Base-by-base conservation (phyloP, 2,888 invertebrate genomes). In the Cantharis rufa region DNA sequence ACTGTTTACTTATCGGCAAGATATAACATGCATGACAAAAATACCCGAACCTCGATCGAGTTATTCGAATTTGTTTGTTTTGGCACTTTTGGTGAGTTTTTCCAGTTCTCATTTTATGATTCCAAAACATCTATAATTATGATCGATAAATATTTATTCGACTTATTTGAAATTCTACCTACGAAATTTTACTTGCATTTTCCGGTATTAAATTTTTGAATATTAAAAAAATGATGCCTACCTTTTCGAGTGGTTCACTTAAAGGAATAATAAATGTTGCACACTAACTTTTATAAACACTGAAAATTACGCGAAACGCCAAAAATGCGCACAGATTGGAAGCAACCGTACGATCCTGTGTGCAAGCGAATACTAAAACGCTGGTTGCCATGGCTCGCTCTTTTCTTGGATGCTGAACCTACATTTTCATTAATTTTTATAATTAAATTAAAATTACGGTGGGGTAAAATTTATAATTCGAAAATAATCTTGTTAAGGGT, bases 301-400 rank as follows among this genome's bases (percentile, higher is more conserved):
- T 64, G 32, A 32, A 32, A 32, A 32, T 32, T 32, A 64, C 64
- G 64, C 64, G 64, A 64, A 21, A 21, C 18, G 24, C 15, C 16
- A 21, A 64, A 64, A 71, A 63, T 28, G 28, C 71, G 28, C 63
- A 62, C 71, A 63, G 27, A 24, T 15, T 28, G 27, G 15, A 28
- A 24, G 27, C 70, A 61, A 72, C 76, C 76, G 72, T 28, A 72
- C 76, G 72, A 69, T 72, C 70, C 76, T 70, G 64, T 61, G 72
- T 61, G 15, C 72, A 70, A 72, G 72, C 69, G 72, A 73, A 73
- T 66, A 76, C 76, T 76, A 73, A 69, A 75, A 72, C 76, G 72
- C 28, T 72, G 76, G 76, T 76, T 76, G 76, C 72, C 64, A 76
- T 76, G 75, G 74, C 69, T 69, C 72, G 69, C 62, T 62, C 64